phyloP scores from a whole-genome alignment of 1,140 invertebrate species.

The Anagrus nilaparvatae region DNA sequence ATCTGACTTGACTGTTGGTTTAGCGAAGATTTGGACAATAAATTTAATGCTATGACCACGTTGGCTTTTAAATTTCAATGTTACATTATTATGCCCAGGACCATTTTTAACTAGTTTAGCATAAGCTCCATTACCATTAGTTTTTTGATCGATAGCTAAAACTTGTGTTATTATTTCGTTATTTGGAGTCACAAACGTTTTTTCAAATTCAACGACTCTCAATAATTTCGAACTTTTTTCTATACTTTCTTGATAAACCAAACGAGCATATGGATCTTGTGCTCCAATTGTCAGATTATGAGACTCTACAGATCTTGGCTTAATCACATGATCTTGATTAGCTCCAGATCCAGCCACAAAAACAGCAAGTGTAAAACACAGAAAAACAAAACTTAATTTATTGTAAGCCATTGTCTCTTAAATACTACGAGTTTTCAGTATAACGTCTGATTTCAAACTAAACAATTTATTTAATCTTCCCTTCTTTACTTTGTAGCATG shows the following conservation, averaged over 20 bases:
- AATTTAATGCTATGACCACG: slow-evolving; percentile 36
- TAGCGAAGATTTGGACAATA: slow-evolving; percentile 35
- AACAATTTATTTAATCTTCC: too few relatives aligned
- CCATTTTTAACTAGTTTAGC: slow-evolving; percentile 20
- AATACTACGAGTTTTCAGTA: too few relatives aligned
- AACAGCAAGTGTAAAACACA: too few relatives aligned
- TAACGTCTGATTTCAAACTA: too few relatives aligned
- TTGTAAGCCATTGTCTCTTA: too few relatives aligned
- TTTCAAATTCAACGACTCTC: slow-evolving; percentile 29
- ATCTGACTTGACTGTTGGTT: background rate
- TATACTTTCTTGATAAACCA: slow-evolving; percentile 19
- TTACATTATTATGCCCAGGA: slow-evolving; percentile 16
- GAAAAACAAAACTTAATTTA: too few relatives aligned
- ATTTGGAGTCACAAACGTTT: slow-evolving; percentile 22
- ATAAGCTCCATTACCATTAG: slow-evolving; percentile 37
- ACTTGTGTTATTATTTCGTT: slow-evolving; percentile 36
- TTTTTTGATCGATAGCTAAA: slow-evolving; percentile 39
- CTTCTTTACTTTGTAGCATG: too few relatives aligned
- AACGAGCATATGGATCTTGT: slow-evolving; percentile 25
- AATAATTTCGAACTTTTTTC: slow-evolving; percentile 33
- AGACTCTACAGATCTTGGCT: too few relatives aligned
- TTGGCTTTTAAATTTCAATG: slow-evolving; percentile 36
- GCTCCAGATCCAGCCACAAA: too few relatives aligned
- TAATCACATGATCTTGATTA: too few relatives aligned
- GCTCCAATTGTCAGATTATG: slow-evolving; percentile 26